A percentile compares a stretch with the other conserved stretches of the same genome.
phyloP scores from a whole-genome alignment of 2,797 vertebrate genomes.

The Notamacropus eugenii region DNA sequence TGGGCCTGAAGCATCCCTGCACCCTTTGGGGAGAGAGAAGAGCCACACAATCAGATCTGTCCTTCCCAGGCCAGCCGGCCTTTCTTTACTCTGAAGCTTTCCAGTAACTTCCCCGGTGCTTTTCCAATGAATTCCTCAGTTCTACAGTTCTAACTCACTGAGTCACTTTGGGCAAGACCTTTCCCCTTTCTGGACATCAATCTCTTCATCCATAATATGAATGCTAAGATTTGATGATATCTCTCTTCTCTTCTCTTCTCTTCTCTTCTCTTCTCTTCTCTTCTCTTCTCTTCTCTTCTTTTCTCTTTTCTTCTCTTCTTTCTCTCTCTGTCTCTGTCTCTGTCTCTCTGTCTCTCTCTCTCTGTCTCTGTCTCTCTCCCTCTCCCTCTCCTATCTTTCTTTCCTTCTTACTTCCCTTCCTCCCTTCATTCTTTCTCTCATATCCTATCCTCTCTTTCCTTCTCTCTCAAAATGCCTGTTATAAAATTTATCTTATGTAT shows the following conservation, averaged over 20 bases:
- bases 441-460: not conserved
- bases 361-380: not conserved
- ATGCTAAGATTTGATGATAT: not conserved
- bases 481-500: not conserved
- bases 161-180: not conserved
- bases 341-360: too few species aligned
- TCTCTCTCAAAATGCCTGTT: not conserved
- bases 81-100: constrained; percentile 56
- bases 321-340: too few species aligned
- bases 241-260: too few species aligned
- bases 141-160: constrained; percentile 23
- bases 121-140: constrained; percentile 9
- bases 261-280: too few species aligned
- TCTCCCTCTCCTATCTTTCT: not conserved
- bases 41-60: constrained; percentile 50
- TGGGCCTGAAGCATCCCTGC: constrained; percentile 62
- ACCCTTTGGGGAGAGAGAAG: constrained; percentile 50
- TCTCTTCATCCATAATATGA: constrained; percentile 13
- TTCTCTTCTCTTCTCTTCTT: too few species aligned
- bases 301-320: too few species aligned
- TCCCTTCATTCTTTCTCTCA: not conserved
- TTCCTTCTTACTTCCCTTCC: not conserved
- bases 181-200: not conserved
- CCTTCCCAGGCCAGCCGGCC: not conserved
- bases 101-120: constrained; percentile 23